Evolutionary conservation across 2,888 invertebrate genomes (phyloP).

Genomic region (Marronus borbonicus): DNA sequence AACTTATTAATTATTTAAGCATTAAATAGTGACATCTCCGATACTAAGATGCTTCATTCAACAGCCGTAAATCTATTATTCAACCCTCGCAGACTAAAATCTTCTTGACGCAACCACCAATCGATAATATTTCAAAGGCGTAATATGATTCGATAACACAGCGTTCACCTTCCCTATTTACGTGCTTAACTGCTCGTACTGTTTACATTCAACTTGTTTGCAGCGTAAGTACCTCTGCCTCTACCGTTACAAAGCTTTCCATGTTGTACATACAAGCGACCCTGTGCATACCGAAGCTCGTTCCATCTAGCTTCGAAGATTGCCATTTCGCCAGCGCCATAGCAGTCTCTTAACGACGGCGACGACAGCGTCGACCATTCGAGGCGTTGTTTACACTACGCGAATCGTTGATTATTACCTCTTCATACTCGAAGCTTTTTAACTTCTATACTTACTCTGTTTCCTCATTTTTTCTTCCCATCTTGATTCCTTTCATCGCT

Average conservation of each 20-base stretch:
- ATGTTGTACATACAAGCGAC: background rate
- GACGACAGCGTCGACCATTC: background rate
- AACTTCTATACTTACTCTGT: background rate
- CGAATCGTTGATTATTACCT: conserved; percentile 3
- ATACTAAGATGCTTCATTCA: too few species aligned
- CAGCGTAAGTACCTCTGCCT: background rate
- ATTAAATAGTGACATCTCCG: too few species aligned
- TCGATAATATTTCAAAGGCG: conserved; percentile 13
- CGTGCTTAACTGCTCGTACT: conserved; percentile 5
- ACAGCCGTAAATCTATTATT: too few species aligned
- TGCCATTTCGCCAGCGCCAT: conserved; percentile 6
- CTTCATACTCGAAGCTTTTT: conserved; percentile 11
- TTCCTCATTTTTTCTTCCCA: too few species aligned
- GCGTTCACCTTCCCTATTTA: conserved; percentile 17
- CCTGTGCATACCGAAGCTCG: too few species aligned
- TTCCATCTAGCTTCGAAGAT: background rate
- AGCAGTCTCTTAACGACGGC: background rate
- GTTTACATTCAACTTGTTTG: conserved; percentile 32
- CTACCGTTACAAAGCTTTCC: background rate
- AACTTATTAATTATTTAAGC: too few species aligned
- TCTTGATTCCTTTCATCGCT: background rate
- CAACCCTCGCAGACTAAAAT: too few species aligned
- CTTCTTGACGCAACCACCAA: background rate
- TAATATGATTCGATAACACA: conserved; percentile 23
- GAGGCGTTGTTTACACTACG: background rate